Base-by-base conservation (phyloP, 2,888 invertebrate species). In the Ophraella communa region DNA sequence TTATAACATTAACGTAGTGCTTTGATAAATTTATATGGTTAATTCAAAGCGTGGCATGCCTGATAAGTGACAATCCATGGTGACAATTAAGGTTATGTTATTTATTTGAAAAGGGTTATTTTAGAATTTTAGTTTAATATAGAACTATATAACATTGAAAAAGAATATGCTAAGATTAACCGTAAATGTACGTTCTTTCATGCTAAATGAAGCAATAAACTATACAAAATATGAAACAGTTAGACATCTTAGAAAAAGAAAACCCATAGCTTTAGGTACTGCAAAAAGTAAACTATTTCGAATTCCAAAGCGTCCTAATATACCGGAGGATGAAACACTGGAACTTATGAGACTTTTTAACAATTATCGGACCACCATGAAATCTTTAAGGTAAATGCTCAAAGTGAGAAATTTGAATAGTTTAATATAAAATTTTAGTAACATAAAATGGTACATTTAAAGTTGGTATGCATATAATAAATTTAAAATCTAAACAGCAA, bases 211-310 rank as follows among this genome's bases (percentile, higher is more conserved):
- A 20, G 42, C 23, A 14, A 45, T 30, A 7, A 52, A 52, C 44
- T 60, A 52, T 52, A 66, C 64, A 30, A 71, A 66, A 42, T 71
- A 64, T 33, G 70, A 73, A 64, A 35, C 62, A 24, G 82, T 88
- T 5, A 82, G 89, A 72, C 88, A 87, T 85, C 27, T 57, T 23
- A 85, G 91, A 71, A 94, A 94, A 80, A 85, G 91, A 71, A 94
- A 95, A 81, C 94, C 94, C 0, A 83, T 89, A 67, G 93, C 93
- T 92, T 62, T 93, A 51, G 92, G 92, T 1, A 87, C 87, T 11
- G 94, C 94, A 0, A 93, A 91, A 83, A 89, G 87, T 71, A 95
- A 94, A 84, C 70, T 91, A 52, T 94, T 87, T 81, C 87, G 88
- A 69, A 85, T 94, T 65, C 89, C 91, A 0, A 83, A 84, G 72